These are phyloP conservation scores for Bambusicola thoracicus DNA, from an alignment of 2,113 vertebrate genomes.

Conservation along the genomic window DNA sequence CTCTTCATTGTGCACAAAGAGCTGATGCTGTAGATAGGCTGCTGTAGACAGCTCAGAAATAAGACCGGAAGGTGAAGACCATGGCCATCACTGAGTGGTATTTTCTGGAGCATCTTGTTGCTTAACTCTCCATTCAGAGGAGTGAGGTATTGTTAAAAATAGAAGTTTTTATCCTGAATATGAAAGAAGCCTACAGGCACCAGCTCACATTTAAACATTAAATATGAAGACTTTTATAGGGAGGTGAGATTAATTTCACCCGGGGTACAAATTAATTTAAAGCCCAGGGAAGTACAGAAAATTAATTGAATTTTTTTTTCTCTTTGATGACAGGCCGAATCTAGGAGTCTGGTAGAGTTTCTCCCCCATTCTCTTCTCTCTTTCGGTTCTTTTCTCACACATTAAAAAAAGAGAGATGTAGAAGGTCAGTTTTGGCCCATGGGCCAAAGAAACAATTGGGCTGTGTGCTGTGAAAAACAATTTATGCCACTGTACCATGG, in stretches of 20 bases:
- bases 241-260: not conserved
- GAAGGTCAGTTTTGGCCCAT: not conserved
- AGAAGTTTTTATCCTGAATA: not conserved
- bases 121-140: not conserved
- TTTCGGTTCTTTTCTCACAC: not conserved
- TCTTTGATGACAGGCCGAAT: not conserved
- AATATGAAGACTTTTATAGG: not conserved
- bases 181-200: not conserved
- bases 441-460: too few species aligned
- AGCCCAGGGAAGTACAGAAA: not conserved
- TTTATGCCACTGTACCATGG: not conserved
- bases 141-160: not conserved
- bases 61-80: not conserved
- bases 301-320: not conserved
- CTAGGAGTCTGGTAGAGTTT: not conserved
- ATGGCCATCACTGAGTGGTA: not conserved
- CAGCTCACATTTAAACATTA: not conserved
- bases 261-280: not conserved
- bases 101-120: not conserved
- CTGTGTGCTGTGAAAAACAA: not conserved
- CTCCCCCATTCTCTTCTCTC: not conserved
- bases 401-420: not conserved
- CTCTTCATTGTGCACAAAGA: not conserved
- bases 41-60: not conserved
- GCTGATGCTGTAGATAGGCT: not conserved